These are phyloP conservation scores for Synanthedon myopaeformis DNA, from an alignment of 2,888 invertebrate species.

Conservation along the genomic window DNA sequence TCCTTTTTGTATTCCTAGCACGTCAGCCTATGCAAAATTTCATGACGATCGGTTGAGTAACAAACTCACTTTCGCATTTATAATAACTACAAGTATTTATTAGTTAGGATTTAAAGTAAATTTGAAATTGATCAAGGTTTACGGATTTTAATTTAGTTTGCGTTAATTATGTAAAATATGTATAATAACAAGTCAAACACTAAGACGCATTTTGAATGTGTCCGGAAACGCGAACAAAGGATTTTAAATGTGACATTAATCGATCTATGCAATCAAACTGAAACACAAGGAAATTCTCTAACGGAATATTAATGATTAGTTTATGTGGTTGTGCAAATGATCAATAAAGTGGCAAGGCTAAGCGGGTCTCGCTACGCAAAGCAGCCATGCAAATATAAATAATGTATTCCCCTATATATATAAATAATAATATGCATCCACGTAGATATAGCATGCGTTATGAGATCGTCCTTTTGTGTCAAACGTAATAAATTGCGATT, in stretches of 20 bases:
- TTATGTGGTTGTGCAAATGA: constrained; percentile 7
- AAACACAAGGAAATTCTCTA: constrained; percentile 10
- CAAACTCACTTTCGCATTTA: no score
- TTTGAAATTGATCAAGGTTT: no score
- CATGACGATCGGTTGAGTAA: no score
- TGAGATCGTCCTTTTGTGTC: neutral
- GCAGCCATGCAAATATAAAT: neutral
- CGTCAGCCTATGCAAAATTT: no score
- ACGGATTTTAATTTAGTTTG: no score
- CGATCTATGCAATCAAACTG: neutral
- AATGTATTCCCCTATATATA: neutral
- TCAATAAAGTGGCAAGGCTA: constrained; percentile 17
- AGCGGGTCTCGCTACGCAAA: constrained; percentile 8
- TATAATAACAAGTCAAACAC: neutral
- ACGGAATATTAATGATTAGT: constrained; percentile 12
- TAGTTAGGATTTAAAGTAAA: no score
- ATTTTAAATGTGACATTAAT: neutral
- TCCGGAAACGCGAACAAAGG: neutral
- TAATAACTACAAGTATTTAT: no score
- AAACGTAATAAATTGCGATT: neutral
- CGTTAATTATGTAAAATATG: no score
- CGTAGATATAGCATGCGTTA: neutral
- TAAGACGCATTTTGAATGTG: neutral
- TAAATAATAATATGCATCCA: neutral
- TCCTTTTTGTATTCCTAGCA: no score